These are phyloP conservation scores for Apotomis capreana DNA, from an alignment of 2,888 invertebrate species.

Conservation along the genomic window DNA sequence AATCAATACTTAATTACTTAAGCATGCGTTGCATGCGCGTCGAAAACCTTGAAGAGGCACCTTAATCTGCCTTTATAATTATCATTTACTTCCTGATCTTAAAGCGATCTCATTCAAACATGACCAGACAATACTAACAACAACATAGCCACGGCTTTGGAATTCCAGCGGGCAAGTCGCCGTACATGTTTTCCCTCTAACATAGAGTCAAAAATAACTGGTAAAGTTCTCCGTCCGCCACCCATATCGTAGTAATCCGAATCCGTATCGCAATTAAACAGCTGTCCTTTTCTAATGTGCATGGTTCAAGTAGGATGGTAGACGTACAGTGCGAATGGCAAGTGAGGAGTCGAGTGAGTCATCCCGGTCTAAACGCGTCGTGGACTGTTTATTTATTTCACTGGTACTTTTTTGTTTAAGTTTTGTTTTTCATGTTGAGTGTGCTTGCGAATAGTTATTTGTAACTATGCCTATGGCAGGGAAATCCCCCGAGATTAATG, in stretches of 20 bases:
- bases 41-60: slow-evolving; percentile 22
- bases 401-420: slow-evolving; percentile 6
- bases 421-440: slow-evolving; percentile 10
- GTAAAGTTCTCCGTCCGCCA: slow-evolving; percentile 60
- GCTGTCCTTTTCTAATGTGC: slow-evolving; percentile 29
- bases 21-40: slow-evolving; percentile 5
- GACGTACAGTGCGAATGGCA: slow-evolving; percentile 25
- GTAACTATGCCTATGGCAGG: background rate
- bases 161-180: slow-evolving; percentile 36
- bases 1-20: background rate
- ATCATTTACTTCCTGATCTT: slow-evolving; percentile 20
- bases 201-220: slow-evolving; percentile 59
- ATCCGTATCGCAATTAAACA: slow-evolving; percentile 37
- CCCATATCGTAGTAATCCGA: slow-evolving; percentile 45
- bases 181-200: slow-evolving; percentile 36
- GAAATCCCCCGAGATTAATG: background rate
- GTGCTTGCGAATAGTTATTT: slow-evolving; percentile 12
- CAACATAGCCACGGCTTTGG: slow-evolving; percentile 24
- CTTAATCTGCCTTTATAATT: slow-evolving; percentile 30
- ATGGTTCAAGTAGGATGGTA: slow-evolving; percentile 18
- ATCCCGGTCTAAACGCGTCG: slow-evolving; percentile 52
- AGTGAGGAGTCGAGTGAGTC: slow-evolving; percentile 56
- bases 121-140: slow-evolving; percentile 4
- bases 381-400: slow-evolving; percentile 33
- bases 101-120: slow-evolving; percentile 5